Percentiles rank a stretch among this genome's conserved stretches.
Evolutionary conservation across 2,797 vertebrate species (phyloP).

Genomic region (Halcyon leucocephala): DNA sequence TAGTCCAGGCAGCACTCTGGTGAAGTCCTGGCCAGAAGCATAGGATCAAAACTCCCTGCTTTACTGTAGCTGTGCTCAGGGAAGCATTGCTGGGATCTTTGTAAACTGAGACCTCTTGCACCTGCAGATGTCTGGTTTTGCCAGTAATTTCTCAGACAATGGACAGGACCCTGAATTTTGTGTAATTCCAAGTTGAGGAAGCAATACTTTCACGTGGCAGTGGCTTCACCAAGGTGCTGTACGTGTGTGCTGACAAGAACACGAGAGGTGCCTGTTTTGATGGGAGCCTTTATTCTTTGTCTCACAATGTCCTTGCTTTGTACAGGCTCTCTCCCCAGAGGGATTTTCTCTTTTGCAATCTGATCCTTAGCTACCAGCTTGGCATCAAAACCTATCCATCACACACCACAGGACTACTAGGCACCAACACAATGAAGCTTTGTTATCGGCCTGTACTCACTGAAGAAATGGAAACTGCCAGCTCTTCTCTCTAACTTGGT

Average conservation of each 20-base stretch:
- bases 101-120: not conserved
- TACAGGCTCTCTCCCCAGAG: not conserved
- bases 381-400: not conserved
- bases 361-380: slow-evolving; percentile 8
- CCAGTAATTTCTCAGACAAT: not conserved
- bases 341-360: slow-evolving; percentile 19
- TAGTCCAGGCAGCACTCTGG: not conserved
- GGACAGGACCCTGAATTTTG: not conserved
- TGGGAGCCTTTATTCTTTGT: not conserved
- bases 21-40: not conserved
- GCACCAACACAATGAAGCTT: not conserved
- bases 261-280: not conserved
- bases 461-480: not conserved
- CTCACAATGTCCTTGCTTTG: not conserved
- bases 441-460: not conserved
- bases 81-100: not conserved
- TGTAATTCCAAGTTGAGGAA: not conserved
- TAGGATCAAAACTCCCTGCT: not conserved
- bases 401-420: not conserved
- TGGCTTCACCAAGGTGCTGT: not conserved
- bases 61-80: not conserved
- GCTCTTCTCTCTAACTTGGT: not conserved
- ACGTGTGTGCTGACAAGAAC: fast-evolving
- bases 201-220: not conserved
- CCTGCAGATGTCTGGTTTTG: not conserved